Conservation (phyloP, 2,888 invertebrate species). For the Lamellibrachia columna region DNA sequence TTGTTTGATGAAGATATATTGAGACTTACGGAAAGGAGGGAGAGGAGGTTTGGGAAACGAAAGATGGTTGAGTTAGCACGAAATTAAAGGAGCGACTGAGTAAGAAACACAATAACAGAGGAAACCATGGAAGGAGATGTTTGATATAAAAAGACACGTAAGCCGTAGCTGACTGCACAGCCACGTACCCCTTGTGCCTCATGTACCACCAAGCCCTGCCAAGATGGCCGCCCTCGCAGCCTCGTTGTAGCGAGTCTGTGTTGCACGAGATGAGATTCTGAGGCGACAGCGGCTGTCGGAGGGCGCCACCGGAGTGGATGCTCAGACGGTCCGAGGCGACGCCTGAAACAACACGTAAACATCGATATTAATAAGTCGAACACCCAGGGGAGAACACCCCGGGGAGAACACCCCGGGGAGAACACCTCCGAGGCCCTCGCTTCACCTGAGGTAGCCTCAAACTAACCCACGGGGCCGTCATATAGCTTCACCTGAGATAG, state of each 20-base stretch:
- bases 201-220: conserved; percentile 93
- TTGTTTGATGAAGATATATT: neutral
- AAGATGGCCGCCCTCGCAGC: conserved; percentile 88
- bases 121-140: neutral
- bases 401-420: too few relatives aligned
- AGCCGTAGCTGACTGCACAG: neutral
- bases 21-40: neutral
- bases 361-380: neutral
- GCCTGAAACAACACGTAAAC: conserved; percentile 45
- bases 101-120: neutral
- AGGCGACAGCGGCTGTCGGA: conserved; percentile 78
- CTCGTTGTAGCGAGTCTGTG: conserved; percentile 70
- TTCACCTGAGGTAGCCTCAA: neutral
- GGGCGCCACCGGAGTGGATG: conserved; percentile 81
- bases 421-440: neutral
- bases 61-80: neutral
- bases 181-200: conserved; percentile 73
- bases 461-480: neutral
- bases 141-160: neutral
- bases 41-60: neutral
- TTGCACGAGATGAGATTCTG: conserved; percentile 91
- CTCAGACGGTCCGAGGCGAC: conserved; percentile 72
- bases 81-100: too few relatives aligned
- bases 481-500: too few relatives aligned
- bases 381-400: too few relatives aligned